Base-by-base conservation (phyloP, 2,888 invertebrate species). In the Omphaloscelis lunosa region DNA sequence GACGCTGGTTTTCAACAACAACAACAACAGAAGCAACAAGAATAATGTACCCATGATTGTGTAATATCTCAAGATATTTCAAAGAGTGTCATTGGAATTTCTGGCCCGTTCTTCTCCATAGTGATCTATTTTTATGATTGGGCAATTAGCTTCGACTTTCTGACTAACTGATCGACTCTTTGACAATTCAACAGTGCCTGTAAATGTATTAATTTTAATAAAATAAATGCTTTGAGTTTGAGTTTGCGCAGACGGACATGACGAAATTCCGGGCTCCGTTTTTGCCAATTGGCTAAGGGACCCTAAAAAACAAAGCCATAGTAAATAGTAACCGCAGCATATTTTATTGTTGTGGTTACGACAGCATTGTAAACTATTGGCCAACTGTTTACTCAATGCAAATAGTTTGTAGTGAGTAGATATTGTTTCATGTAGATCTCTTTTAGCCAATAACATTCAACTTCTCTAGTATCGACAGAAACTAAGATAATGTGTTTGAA, bases 311-410 rank as follows among this genome's bases (percentile, higher is more conserved):
- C 58, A 27, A 58, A 58, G 56, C 56, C 6, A 27, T 27, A 56
- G 15, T 58, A 27, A 15, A 23, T 7, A 41, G 15, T n/a, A n/a
- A 41, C 48, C 59, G n/a, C 27, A 66, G 67, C 12, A 20, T 48
- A 76, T 78, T 76, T 78, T 65, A 78, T 79, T 78, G 23, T 58
- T 58, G 58, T 58, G 17, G 61, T 78, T 51, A 71, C 29, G 34
- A 59, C 34, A 17, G 41, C 11, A 51, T 71, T 59, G 39, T 77
- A 23, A 51, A 59, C 48, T 80, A 11, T 79, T 59, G 15, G 1
- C 2, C 29, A 70, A 79, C 51, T 70, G 29, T 70, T 77, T 59
- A 51, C 51, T 41, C 79, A 79, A 51, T 15, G n/a, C 48, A 51
- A 79, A 70, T 59, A 41, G 11, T 34, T 45, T 45, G 5, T 3